Conservation (phyloP, 2,888 invertebrate species). For the Nomada hirtipes region DNA sequence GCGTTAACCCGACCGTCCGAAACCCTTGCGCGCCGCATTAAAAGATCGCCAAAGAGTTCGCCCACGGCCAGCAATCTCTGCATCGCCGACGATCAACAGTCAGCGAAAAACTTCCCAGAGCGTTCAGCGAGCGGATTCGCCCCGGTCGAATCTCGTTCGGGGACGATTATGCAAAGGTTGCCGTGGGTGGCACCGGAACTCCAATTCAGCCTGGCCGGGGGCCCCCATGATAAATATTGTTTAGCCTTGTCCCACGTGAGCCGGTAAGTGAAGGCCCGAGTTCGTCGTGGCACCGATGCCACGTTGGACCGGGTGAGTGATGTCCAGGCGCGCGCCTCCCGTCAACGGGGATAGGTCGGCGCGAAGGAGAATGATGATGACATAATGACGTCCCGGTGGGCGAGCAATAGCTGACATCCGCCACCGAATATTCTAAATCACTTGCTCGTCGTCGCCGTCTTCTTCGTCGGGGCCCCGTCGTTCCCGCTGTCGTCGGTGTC, state of each 20-base stretch:
- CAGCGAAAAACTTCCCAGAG: conserved; percentile 15
- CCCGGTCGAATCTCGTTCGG: conserved; percentile 54
- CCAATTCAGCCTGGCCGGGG: conserved; percentile 75
- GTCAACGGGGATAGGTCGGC: conserved; percentile 79
- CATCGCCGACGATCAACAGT: neutral
- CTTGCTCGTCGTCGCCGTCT: conserved; percentile 69
- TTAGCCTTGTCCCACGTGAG: conserved; percentile 76
- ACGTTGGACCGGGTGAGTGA: conserved; percentile 79
- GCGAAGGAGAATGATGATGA: conserved; percentile 84
- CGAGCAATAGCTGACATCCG: conserved; percentile 84
- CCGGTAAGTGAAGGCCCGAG: conserved; percentile 71
- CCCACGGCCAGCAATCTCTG: conserved; percentile 32
- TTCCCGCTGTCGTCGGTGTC: conserved; percentile 58
- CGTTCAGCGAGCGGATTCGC: conserved; percentile 52
- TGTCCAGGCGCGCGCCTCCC: conserved; percentile 83
- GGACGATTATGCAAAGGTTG: conserved; percentile 60
- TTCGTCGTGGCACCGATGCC: conserved; percentile 69
- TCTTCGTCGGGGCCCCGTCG: conserved; percentile 59
- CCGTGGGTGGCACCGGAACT: conserved; percentile 81
- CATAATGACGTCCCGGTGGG: conserved; percentile 84
- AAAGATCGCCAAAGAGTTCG: conserved; percentile 21
- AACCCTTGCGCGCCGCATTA: conserved; percentile 8
- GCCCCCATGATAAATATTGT: conserved; percentile 80
- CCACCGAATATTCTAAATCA: conserved; percentile 84
- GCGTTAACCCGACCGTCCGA: neutral